These are phyloP conservation scores for Macroglossus sobrinus DNA, from an alignment of 2,113 vertebrate species.

Conservation along the genomic window DNA sequence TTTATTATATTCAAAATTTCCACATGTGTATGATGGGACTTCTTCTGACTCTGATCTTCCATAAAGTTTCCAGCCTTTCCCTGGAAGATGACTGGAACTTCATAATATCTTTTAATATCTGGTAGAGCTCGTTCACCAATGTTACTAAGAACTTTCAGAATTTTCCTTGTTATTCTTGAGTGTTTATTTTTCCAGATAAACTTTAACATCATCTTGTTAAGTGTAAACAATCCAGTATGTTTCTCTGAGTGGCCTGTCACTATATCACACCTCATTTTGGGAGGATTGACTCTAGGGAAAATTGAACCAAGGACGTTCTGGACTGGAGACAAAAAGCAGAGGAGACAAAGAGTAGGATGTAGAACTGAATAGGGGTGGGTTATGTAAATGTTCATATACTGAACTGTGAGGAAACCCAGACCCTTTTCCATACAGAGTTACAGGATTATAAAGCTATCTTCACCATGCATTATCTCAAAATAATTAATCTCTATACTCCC, in stretches of 20 bases:
- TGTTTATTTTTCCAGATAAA: background rate
- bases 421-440: background rate
- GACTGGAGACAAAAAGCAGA: background rate
- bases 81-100: background rate
- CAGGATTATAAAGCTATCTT: background rate
- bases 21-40: background rate
- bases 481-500: background rate
- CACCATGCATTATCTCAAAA: background rate
- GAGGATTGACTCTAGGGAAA: background rate
- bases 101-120: background rate
- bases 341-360: background rate
- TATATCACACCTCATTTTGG: accelerated
- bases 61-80: background rate
- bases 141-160: background rate
- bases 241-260: background rate
- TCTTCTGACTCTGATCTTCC: background rate
- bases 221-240: background rate
- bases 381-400: background rate
- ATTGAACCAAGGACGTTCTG: background rate
- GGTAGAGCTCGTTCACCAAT: background rate
- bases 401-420: background rate
- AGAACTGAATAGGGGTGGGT: background rate
- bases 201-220: background rate
- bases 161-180: background rate
- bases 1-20: conserved; percentile 2